Conservation (phyloP, 2,797 vertebrate species). For the Scolopax bukidnonensis region DNA sequence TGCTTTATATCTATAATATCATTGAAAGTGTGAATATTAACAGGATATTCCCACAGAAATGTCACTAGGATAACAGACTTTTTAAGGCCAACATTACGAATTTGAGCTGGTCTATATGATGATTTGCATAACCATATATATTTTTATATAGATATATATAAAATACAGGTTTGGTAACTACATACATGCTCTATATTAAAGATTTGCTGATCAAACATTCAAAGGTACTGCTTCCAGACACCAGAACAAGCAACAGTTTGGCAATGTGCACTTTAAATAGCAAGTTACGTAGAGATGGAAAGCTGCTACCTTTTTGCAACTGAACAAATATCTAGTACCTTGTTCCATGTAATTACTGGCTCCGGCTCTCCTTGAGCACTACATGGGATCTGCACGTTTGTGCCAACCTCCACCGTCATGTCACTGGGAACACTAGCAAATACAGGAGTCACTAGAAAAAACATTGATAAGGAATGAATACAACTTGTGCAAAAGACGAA, state of each 20-base stretch:
- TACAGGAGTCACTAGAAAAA: conserved; percentile 91
- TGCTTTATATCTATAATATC: background rate
- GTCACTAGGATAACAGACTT: background rate
- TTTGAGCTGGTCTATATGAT: background rate
- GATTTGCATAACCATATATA: background rate
- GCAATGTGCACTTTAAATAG: background rate
- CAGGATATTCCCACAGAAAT: background rate
- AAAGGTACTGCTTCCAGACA: background rate
- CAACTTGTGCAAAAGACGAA: background rate
- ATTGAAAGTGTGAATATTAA: background rate
- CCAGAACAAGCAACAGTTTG: background rate
- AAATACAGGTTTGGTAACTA: background rate
- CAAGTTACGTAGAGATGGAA: background rate
- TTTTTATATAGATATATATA: background rate
- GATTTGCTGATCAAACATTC: background rate
- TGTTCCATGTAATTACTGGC: conserved; percentile 97
- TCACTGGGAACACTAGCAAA: conserved; percentile 94
- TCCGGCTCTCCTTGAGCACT: conserved; percentile 94
- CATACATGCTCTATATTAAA: background rate
- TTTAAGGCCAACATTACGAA: background rate
- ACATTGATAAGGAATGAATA: background rate
- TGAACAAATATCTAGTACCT: conserved; percentile 80
- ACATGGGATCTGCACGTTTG: conserved; percentile 93
- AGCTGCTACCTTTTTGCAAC: background rate
- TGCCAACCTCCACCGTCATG: conserved; percentile 92